Base-by-base conservation (phyloP, 2,888 invertebrate species). In the Gryllus longicercus region DNA sequence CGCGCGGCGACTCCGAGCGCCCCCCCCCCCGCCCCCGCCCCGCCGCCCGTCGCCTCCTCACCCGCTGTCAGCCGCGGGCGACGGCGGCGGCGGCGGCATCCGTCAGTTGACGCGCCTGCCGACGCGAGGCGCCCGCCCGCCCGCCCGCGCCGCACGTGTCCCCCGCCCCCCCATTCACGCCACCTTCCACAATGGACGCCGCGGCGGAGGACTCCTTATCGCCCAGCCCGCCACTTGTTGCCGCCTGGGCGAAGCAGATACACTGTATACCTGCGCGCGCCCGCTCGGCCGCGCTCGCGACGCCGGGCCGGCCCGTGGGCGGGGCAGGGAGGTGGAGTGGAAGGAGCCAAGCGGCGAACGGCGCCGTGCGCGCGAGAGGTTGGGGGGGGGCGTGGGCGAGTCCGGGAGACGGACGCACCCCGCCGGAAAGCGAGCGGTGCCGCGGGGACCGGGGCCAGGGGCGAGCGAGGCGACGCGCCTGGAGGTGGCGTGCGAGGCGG, bases 21-120 rank as follows among this genome's bases (percentile, higher is more conserved):
- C 51, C 14, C 2, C 51, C 14, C 5, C n/a, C 3, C 63, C 0
- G 11, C n/a, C 38, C 38, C 38, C 5, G 5, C 38, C 38, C 11
- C 63, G 63, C 63, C 63, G 12, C 14, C n/a, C n/a, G n/a, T n/a
- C 63, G 18, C 18, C 63, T 2, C 63, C 63, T 14, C n/a, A 18
- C 16, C 63, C 63, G 63, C n/a, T 63, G 63, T n/a, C n/a, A n/a
- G 14, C 63, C 14, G n/a, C 16, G n/a, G 63, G 63, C 63, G 63
- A 4, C 14, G 63, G 63, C 63, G 18, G 63, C 63, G n/a, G 63
- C n/a, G 63, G n/a, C 63, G 63, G 63, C n/a, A 63, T 63, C 63
- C 63, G 63, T 63, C 63, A 63, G 63, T 63, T 63, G 63, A 63
- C 63, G 63, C n/a, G 63, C 63, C 63, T 11, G 63, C 63, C 63